A percentile compares a stretch with the other conserved stretches of the same genome.
Evolutionary conservation across 2,888 invertebrate species (phyloP).

Genomic region (Microchrysa polita): DNA sequence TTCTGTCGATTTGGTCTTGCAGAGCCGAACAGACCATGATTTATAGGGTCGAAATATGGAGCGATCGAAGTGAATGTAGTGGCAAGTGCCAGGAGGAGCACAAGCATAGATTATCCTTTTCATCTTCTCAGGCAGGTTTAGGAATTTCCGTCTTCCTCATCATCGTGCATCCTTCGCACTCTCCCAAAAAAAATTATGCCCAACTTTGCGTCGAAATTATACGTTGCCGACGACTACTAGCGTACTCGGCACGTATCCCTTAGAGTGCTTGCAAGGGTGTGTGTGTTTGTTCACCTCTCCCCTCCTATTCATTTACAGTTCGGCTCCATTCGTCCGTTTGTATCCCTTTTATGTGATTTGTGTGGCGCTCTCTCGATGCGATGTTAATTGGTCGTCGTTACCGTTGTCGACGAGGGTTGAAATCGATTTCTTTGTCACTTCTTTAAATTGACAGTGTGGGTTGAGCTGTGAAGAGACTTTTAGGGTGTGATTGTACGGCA

Average conservation of each 20-base stretch:
- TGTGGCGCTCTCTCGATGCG: slow-evolving; percentile 45
- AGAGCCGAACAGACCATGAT: slow-evolving; percentile 31
- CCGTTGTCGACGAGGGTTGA: slow-evolving; percentile 18
- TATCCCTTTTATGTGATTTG: slow-evolving; percentile 49
- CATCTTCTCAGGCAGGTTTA: neutral
- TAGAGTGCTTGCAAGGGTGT: too few relatives aligned
- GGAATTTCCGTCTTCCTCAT: slow-evolving; percentile 16
- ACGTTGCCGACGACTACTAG: neutral
- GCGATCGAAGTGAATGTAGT: neutral
- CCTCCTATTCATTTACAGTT: neutral
- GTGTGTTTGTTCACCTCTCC: neutral
- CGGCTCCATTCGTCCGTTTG: neutral
- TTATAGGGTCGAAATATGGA: slow-evolving; percentile 23
- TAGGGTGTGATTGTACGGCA: neutral
- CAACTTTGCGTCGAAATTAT: slow-evolving; percentile 9
- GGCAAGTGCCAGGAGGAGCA: slow-evolving; percentile 32
- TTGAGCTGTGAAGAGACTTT: neutral
- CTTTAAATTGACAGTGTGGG: slow-evolving; percentile 16
- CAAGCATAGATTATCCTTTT: slow-evolving; percentile 25
- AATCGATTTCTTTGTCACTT: slow-evolving; percentile 35
- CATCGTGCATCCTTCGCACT: too few relatives aligned
- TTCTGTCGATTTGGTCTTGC: slow-evolving; percentile 24
- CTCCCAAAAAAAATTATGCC: neutral
- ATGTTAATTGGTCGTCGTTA: slow-evolving; percentile 38
- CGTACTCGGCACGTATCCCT: too few relatives aligned